phyloP scores from a whole-genome alignment of 1,140 invertebrate species.

The Oryzaephilus surinamensis region DNA sequence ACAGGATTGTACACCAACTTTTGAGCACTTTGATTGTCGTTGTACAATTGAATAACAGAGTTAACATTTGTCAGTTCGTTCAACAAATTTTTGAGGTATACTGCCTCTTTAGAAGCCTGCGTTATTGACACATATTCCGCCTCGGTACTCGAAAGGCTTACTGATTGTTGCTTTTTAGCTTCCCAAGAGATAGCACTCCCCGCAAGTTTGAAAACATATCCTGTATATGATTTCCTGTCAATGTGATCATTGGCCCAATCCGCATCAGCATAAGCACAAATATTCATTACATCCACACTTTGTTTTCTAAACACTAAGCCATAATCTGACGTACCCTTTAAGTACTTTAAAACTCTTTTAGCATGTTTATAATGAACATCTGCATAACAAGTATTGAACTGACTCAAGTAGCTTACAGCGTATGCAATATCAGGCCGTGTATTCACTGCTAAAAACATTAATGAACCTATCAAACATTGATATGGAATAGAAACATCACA shows the following conservation, averaged over 20 bases:
- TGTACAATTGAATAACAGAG: too few relatives aligned
- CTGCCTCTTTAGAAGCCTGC: conserved; percentile 5
- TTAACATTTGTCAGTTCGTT: too few relatives aligned
- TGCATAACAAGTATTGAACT: conserved; percentile 29
- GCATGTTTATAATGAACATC: conserved; percentile 31
- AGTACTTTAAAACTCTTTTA: conserved; percentile 36
- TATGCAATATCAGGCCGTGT: conserved; percentile 40
- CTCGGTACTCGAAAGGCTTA: conserved; percentile 30
- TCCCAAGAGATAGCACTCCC: conserved; percentile 25
- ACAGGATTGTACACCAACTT: too few relatives aligned
- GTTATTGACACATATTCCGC: conserved; percentile 33
- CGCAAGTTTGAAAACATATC: conserved; percentile 23
- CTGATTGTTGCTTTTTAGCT: conserved; percentile 24
- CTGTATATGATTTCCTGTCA: conserved; percentile 26
- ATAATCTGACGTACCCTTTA: conserved; percentile 29
- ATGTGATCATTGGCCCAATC: conserved; percentile 14
- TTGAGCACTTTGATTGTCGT: too few relatives aligned
- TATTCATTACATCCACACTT: conserved; percentile 6
- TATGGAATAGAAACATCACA: not conserved
- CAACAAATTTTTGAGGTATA: conserved; percentile 7
- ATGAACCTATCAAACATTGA: too few relatives aligned
- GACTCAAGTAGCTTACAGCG: conserved; percentile 32
- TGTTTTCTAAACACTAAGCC: not conserved
- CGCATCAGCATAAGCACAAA: conserved; percentile 25
- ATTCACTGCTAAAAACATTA: conserved; percentile 37